A percentile compares a stretch with the other conserved stretches of the same genome.
phyloP scores from a whole-genome alignment of 92 coral and sea anemone species.

The Micromussa lordhowensis region DNA sequence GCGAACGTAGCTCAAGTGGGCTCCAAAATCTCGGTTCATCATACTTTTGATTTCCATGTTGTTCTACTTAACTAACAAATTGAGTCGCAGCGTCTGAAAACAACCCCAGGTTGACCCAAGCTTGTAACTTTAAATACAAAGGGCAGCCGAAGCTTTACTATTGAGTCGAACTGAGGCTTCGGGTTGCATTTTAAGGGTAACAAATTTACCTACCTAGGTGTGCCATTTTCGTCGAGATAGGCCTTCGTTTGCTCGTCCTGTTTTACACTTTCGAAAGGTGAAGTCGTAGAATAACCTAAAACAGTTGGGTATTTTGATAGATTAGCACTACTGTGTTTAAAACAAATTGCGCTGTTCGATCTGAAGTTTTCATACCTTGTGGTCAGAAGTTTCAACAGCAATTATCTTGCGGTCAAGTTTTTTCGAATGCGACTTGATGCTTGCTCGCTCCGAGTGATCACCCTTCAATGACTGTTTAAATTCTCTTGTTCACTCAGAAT shows the following conservation, averaged over 20 bases:
- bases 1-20: neutral
- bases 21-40: neutral
- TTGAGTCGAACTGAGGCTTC: neutral
- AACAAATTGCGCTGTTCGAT: constrained; percentile 35
- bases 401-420: constrained; percentile 45
- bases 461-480: constrained; percentile 91
- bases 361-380: constrained; percentile 46
- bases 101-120: constrained; percentile 1
- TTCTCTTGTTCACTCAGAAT: constrained; percentile 96
- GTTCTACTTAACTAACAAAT: constrained; percentile 8
- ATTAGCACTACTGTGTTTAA: constrained; percentile 46
- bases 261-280: constrained; percentile 8
- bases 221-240: constrained; percentile 30
- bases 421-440: constrained; percentile 46
- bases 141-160: neutral
- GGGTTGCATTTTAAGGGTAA: neutral
- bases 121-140: neutral
- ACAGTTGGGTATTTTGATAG: constrained; percentile 25
- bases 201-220: constrained; percentile 45
- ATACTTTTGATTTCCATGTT: constrained; percentile 1
- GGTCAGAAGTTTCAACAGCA: constrained; percentile 46
- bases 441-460: constrained; percentile 62
- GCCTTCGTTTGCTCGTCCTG: constrained; percentile 34
- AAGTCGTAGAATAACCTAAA: constrained; percentile 35
- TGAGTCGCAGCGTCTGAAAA: constrained; percentile 7